Percentiles rank a stretch among this genome's conserved stretches.
Conservation (phyloP, 2,797 vertebrate species). For the Helicolenus hilgendorfi region DNA sequence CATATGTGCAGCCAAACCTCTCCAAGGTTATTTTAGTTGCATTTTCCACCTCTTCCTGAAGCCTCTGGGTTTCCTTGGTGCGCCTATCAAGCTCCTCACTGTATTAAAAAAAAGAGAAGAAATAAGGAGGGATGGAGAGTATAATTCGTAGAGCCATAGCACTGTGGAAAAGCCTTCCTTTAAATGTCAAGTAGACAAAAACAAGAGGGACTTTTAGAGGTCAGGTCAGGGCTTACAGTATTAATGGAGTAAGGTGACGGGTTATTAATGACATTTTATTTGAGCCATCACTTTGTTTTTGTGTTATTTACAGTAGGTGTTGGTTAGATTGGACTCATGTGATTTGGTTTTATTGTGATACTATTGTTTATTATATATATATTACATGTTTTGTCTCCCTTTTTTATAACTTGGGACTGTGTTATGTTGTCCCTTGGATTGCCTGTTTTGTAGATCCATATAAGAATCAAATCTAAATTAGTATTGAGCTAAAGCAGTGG, state of each 20-base stretch:
- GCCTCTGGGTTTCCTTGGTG: constrained; percentile 83
- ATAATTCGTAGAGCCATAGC: background rate
- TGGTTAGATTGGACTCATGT: background rate
- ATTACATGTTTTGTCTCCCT: background rate
- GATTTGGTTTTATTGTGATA: background rate
- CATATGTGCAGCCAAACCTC: constrained; percentile 61
- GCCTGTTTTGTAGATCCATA: background rate
- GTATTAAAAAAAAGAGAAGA: constrained; percentile 25
- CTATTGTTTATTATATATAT: background rate
- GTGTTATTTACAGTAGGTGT: background rate
- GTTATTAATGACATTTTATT: background rate
- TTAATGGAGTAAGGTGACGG: background rate
- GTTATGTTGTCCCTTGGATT: background rate
- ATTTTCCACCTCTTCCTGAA: constrained; percentile 87
- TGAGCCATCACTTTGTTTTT: background rate
- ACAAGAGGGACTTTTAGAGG: background rate
- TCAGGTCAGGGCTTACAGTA: background rate
- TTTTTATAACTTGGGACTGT: background rate
- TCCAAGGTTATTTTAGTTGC: constrained; percentile 84
- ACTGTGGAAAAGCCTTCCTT: background rate
- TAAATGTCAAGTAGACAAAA: background rate
- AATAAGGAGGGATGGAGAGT: background rate
- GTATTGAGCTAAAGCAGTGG: background rate
- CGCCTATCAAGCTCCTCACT: constrained; percentile 86
- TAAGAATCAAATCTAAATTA: background rate